Conservation (phyloP, 2,888 invertebrate species). For the Mellilla xanthometata region DNA sequence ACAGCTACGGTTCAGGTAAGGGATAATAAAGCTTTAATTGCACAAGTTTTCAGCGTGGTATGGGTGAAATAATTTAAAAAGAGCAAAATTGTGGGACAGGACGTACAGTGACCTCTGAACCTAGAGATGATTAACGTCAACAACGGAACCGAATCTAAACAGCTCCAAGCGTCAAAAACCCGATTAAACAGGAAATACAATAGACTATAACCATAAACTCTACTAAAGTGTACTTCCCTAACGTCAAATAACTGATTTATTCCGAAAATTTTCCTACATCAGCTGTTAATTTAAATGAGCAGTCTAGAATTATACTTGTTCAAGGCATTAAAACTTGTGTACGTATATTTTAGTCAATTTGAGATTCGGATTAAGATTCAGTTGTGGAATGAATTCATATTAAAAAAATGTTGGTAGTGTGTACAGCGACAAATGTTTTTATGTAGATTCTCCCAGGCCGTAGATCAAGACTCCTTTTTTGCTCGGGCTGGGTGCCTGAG, state of each 20-base stretch:
- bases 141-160: not conserved
- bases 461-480: slow-evolving; percentile 56
- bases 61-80: slow-evolving; percentile 46
- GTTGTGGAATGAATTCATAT: slow-evolving; percentile 5
- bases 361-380: not conserved
- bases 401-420: not conserved
- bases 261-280: not conserved
- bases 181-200: not conserved
- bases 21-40: slow-evolving; percentile 65
- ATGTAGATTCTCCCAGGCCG: slow-evolving; percentile 24
- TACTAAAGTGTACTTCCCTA: not conserved
- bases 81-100: slow-evolving; percentile 24
- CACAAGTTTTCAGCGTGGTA: slow-evolving; percentile 46
- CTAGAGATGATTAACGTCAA: slow-evolving; percentile 8
- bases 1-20: slow-evolving; percentile 44
- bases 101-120: slow-evolving; percentile 27
- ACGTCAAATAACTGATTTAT: not conserved
- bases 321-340: not conserved
- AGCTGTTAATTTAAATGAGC: not conserved
- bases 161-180: not conserved
- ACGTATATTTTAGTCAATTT: not conserved
- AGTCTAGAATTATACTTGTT: not conserved
- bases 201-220: not conserved
- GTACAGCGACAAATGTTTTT: slow-evolving; percentile 13
- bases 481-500: slow-evolving; percentile 59